phyloP scores from a whole-genome alignment of 2,888 invertebrate genomes.

The Chalcis sispes region DNA sequence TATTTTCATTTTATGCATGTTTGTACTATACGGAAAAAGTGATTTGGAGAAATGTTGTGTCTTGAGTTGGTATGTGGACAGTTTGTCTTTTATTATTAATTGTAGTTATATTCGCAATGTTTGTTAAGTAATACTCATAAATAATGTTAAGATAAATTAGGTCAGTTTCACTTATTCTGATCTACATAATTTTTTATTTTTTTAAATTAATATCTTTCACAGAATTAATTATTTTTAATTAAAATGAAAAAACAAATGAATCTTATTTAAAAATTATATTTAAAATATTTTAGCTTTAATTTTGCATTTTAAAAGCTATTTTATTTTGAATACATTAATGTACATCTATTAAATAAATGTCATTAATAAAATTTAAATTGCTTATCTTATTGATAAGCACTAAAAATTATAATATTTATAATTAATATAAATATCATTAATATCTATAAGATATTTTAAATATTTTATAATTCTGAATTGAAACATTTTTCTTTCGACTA shows the following conservation, averaged over 20 bases:
- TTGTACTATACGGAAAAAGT: conserved; percentile 34
- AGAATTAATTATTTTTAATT: background rate
- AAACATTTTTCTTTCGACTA: too few species aligned
- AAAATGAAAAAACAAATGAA: background rate
- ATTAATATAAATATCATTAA: background rate
- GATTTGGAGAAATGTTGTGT: conserved; percentile 37
- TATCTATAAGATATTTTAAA: background rate
- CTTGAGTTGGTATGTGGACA: conserved; percentile 23
- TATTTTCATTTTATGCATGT: conserved; percentile 32
- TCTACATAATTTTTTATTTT: background rate
- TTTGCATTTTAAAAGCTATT: conserved; percentile 22
- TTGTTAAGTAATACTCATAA: conserved; percentile 25
- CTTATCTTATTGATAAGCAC: too few species aligned
- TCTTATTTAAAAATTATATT: background rate
- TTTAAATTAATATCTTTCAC: conserved; percentile 1
- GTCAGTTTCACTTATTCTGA: background rate
- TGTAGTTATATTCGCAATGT: conserved; percentile 28
- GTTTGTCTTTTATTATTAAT: conserved; percentile 5
- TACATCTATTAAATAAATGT: conserved; percentile 2
- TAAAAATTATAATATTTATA: too few species aligned
- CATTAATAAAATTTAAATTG: conserved; percentile 1
- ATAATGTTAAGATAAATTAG: conserved; percentile 8
- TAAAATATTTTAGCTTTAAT: conserved; percentile 1
- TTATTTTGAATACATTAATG: conserved; percentile 7
- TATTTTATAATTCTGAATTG: too few species aligned